phyloP scores from a whole-genome alignment of 2,888 invertebrate genomes.

The Synanthedon tipuliformis region DNA sequence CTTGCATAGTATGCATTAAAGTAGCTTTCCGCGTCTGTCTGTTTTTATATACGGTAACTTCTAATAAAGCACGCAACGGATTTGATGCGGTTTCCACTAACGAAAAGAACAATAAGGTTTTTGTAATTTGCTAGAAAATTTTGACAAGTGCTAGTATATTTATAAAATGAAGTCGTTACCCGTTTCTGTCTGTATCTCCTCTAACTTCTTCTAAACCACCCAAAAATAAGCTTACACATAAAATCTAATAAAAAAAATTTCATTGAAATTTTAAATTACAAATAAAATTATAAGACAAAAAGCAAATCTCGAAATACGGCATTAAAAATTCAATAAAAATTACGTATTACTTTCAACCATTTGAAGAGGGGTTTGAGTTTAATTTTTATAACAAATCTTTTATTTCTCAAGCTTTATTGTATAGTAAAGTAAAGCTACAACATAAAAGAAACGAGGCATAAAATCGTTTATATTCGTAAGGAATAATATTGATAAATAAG shows the following conservation, averaged over 20 bases:
- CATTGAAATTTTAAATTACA: not conserved
- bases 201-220: no score
- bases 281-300: constrained; percentile 29
- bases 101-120: no score
- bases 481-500: constrained; percentile 37
- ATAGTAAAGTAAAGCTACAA: constrained; percentile 51
- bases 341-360: constrained; percentile 30
- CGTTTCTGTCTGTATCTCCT: no score
- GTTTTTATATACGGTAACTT: no score
- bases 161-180: no score
- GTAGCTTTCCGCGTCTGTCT: no score
- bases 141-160: no score
- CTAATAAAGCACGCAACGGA: no score
- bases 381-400: constrained; percentile 64
- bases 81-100: no score
- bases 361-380: constrained; percentile 52
- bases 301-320: constrained; percentile 29
- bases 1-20: no score
- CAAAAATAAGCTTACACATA: no score
- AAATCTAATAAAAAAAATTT: not conserved
- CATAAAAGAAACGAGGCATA: constrained; percentile 43
- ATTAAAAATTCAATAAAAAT: constrained; percentile 51
- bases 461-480: constrained; percentile 46
- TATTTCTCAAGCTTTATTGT: constrained; percentile 46
- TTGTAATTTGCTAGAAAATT: no score